These are phyloP conservation scores for Craniophora ligustri DNA, from an alignment of 2,888 invertebrate genomes.

Conservation along the genomic window DNA sequence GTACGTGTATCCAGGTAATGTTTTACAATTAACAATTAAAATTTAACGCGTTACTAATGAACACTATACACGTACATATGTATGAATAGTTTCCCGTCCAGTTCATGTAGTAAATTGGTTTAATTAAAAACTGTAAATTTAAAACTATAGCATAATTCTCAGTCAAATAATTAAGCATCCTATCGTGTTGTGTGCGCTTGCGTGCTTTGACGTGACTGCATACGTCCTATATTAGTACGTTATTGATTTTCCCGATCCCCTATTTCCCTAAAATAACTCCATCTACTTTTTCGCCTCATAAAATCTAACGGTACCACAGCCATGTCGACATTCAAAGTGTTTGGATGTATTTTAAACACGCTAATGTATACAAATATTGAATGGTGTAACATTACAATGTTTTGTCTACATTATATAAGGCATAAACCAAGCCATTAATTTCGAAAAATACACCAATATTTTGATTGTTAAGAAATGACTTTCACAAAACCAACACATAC, in stretches of 20 bases:
- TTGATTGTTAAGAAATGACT: no score
- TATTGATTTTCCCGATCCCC: conserved; percentile 72
- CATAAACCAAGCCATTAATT: background rate
- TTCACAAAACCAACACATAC: no score
- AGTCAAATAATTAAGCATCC: conserved; percentile 59
- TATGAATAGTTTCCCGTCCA: conserved; percentile 10
- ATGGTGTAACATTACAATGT: conserved; percentile 8
- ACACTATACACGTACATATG: no score
- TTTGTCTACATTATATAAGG: background rate
- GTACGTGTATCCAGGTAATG: conserved; percentile 10
- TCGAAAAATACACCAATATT: background rate
- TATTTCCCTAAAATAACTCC: conserved; percentile 51
- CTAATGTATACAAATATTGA: conserved; percentile 16
- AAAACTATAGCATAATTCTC: conserved; percentile 18
- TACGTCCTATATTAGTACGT: conserved; percentile 67
- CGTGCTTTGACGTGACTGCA: conserved; percentile 68
- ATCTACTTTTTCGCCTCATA: conserved; percentile 55
- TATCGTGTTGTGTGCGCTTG: conserved; percentile 51
- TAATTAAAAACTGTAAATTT: conserved; percentile 44
- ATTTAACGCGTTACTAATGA: conserved; percentile 18
- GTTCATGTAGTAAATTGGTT: conserved; percentile 10
- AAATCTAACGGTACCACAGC: conserved; percentile 22
- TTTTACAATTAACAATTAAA: conserved; percentile 23
- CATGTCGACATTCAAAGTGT: conserved; percentile 20
- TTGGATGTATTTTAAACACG: conserved; percentile 33